These are phyloP conservation scores for Poliocrania exsul DNA, from an alignment of 2,797 vertebrate genomes.

Conservation along the genomic window DNA sequence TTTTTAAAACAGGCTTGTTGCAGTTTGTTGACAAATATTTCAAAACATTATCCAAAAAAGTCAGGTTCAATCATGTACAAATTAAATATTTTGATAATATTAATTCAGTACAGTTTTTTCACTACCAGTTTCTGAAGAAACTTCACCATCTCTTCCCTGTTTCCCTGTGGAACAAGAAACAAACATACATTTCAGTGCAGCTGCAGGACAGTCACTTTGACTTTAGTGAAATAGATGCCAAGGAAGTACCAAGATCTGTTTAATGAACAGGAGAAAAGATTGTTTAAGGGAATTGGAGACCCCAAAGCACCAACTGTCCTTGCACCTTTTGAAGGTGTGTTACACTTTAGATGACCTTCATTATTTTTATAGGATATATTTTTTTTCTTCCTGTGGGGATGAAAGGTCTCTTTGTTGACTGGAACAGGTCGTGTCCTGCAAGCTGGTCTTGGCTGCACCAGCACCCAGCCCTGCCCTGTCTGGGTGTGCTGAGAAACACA, in stretches of 20 bases:
- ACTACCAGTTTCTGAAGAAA: neutral
- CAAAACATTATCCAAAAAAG: neutral
- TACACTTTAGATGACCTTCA: neutral
- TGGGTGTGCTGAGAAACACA: neutral
- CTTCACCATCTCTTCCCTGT: neutral
- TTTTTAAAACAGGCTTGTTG: neutral
- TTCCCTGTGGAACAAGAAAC: neutral
- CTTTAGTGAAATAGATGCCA: neutral
- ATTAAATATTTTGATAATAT: neutral
- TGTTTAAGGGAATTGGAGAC: neutral
- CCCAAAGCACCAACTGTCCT: neutral
- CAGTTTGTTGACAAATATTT: neutral
- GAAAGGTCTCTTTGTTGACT: neutral
- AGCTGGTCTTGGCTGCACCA: neutral
- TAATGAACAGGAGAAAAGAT: neutral
- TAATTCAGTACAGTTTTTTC: neutral
- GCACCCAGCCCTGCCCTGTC: accelerated
- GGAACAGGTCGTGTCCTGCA: neutral
- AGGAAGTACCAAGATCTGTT: neutral
- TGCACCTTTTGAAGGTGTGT: neutral
- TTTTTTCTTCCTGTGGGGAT: accelerated
- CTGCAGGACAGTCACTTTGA: neutral
- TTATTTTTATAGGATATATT: neutral
- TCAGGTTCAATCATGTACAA: neutral
- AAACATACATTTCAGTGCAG: neutral